Conservation (phyloP, 2,113 vertebrate genomes). For the Nipponia nippon region DNA sequence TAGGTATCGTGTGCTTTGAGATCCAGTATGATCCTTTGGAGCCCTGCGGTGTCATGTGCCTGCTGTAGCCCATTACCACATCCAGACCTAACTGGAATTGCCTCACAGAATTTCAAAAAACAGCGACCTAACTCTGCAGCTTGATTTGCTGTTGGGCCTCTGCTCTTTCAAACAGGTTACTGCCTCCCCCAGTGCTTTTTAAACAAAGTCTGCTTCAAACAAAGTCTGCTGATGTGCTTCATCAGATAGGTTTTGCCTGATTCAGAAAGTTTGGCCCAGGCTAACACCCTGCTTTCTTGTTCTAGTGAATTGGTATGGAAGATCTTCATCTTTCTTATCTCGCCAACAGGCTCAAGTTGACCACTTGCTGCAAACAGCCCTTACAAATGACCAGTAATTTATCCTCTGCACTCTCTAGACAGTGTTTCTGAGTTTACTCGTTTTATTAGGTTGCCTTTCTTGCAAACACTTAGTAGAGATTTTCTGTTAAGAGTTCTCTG, state of each 20-base stretch:
- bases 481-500: background rate
- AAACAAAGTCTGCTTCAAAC: background rate
- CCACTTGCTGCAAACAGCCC: background rate
- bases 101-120: background rate
- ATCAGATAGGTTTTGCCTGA: background rate
- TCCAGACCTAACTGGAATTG: background rate
- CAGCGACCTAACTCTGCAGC: background rate
- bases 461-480: background rate
- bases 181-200: background rate
- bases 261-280: background rate
- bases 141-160: background rate
- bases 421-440: background rate
- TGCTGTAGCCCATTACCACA: background rate
- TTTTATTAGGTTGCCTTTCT: background rate
- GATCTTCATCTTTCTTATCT: background rate
- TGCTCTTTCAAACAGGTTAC: background rate
- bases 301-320: background rate
- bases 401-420: background rate
- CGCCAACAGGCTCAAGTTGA: background rate
- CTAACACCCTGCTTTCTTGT: background rate
- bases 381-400: background rate
- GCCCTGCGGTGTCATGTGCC: background rate
- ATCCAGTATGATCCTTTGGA: background rate
- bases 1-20: background rate
- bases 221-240: background rate